Evolutionary conservation across 2,888 invertebrate species (phyloP).

Genomic region (Apodemia hepburni): DNA sequence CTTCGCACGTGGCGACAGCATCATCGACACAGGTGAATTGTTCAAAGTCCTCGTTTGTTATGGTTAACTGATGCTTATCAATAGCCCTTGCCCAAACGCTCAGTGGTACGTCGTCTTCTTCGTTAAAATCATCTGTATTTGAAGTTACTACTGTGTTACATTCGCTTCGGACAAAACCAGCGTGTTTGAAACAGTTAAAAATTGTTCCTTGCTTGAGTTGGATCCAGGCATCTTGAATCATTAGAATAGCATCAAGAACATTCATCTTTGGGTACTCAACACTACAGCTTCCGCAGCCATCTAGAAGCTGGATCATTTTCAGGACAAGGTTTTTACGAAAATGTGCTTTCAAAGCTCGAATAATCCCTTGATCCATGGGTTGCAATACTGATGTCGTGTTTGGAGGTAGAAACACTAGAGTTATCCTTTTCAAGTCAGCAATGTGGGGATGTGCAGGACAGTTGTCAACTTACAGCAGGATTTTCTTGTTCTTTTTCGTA

Average conservation of each 20-base stretch:
- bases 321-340: constrained; percentile 8
- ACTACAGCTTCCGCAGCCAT: constrained; percentile 18
- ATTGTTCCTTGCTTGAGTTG: constrained; percentile 19
- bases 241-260: constrained; percentile 33
- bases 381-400: constrained; percentile 30
- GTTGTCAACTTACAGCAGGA: constrained; percentile 26
- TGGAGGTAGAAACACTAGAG: constrained; percentile 35
- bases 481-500: constrained; percentile 22
- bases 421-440: constrained; percentile 31
- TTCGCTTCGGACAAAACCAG: constrained; percentile 29
- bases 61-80: constrained; percentile 4
- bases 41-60: constrained; percentile 27
- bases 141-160: too few species aligned
- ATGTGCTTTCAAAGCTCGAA: constrained; percentile 18
- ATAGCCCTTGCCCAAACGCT: not conserved
- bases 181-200: constrained; percentile 26
- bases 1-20: constrained; percentile 33
- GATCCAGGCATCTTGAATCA: constrained; percentile 34
- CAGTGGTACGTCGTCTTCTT: constrained; percentile 8
- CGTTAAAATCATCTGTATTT: too few species aligned
- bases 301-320: constrained; percentile 21
- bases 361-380: constrained; percentile 34
- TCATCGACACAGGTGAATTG: constrained; percentile 30
- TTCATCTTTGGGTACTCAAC: constrained; percentile 29
- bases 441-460: constrained; percentile 35